Conservation (phyloP, 2,888 invertebrate species). For the Conus canariensis region DNA sequence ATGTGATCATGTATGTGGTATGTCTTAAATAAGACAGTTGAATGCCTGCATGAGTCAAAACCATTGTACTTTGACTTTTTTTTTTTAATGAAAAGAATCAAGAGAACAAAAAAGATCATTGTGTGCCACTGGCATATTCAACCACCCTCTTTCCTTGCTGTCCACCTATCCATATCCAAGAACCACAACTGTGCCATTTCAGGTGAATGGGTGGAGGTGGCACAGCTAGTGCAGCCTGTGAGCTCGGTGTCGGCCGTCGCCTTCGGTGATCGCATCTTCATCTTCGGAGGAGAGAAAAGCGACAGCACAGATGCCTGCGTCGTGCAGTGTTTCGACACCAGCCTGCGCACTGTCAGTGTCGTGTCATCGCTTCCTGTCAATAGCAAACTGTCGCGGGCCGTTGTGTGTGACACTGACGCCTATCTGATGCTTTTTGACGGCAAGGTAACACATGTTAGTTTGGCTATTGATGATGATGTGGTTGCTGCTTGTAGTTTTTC, state of each 20-base stretch:
- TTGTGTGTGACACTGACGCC: slow-evolving; percentile 62
- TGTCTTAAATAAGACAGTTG: no score
- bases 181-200: not conserved
- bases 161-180: no score
- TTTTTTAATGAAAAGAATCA: no score
- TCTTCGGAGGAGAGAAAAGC: slow-evolving; percentile 70
- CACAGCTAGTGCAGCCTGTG: slow-evolving; percentile 60
- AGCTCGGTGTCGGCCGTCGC: slow-evolving; percentile 70
- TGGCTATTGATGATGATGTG: no score
- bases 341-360: slow-evolving; percentile 59
- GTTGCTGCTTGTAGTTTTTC: no score
- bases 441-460: slow-evolving; percentile 43
- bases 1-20: no score
- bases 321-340: slow-evolving; percentile 70
- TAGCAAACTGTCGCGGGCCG: slow-evolving; percentile 68
- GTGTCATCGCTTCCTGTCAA: slow-evolving; percentile 64
- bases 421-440: slow-evolving; percentile 71
- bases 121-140: no score
- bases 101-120: no score
- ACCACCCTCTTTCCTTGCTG: no score
- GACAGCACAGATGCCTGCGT: slow-evolving; percentile 66
- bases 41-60: no score
- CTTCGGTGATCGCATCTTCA: slow-evolving; percentile 63
- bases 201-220: slow-evolving; percentile 59
- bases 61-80: no score